Evolutionary conservation across 2,113 vertebrate species (phyloP).

Genomic region (Malurus elegans): DNA sequence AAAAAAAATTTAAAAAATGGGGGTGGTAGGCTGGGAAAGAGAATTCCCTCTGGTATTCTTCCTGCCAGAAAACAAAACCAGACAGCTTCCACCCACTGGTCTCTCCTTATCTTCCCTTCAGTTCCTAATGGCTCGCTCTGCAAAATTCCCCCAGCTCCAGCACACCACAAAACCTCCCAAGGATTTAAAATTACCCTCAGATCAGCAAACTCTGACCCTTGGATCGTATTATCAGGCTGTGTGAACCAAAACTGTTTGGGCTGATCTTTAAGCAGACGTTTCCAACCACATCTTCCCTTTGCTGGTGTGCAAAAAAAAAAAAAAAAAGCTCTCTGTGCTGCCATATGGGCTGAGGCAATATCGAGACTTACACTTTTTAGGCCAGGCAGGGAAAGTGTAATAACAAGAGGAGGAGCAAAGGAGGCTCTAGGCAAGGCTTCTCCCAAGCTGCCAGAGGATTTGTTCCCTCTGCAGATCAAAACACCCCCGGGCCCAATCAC

Average conservation of each 20-base stretch:
- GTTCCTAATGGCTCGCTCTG: constrained; percentile 38
- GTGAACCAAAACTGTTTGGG: background rate
- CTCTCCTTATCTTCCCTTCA: constrained; percentile 58
- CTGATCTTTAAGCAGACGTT: constrained; percentile 13
- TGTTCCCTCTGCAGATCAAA: background rate
- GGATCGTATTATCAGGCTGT: background rate
- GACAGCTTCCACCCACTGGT: constrained; percentile 64
- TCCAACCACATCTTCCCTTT: background rate
- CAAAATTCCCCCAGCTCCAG: constrained; percentile 6
- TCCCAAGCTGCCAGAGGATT: background rate
- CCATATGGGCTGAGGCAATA: constrained; percentile 39
- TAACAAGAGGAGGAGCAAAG: background rate
- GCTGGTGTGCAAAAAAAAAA: background rate
- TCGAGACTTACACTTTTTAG: constrained; percentile 17
- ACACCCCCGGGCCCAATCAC: background rate
- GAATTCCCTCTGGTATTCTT: constrained; percentile 65
- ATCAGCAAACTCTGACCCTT: background rate
- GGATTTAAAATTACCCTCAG: background rate
- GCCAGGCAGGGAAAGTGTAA: background rate
- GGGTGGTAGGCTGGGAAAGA: constrained; percentile 53
- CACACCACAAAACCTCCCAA: background rate
- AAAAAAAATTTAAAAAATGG: background rate
- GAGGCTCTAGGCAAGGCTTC: background rate
- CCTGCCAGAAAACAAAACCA: constrained; percentile 64
- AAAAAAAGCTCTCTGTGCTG: background rate